Evolutionary conservation across 2,797 vertebrate genomes (phyloP).

Genomic region (Rhynchonycteris naso): DNA sequence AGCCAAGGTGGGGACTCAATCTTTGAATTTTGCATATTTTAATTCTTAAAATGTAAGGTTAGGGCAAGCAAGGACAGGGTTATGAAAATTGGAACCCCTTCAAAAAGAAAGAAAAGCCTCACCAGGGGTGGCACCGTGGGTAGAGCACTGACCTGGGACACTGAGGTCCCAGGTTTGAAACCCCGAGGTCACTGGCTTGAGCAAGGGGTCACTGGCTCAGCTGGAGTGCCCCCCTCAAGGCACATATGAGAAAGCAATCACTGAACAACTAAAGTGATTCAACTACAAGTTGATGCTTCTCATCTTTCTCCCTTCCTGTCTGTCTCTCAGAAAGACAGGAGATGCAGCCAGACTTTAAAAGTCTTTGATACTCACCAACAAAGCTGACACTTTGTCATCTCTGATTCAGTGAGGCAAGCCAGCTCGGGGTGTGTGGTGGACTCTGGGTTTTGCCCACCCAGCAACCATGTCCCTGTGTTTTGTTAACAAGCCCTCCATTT

Average conservation of each 20-base stretch:
- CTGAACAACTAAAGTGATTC: too few species aligned
- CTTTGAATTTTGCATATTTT: background rate
- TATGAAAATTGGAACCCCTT: background rate
- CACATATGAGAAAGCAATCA: too few species aligned
- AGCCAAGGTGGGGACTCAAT: background rate
- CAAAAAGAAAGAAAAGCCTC: background rate
- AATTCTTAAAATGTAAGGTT: background rate
- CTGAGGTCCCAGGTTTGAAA: too few species aligned
- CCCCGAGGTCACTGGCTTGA: too few species aligned
- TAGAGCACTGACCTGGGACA: too few species aligned
- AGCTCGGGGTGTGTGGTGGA: background rate
- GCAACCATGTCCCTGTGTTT: background rate
- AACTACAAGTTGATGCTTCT: too few species aligned
- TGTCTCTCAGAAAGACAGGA: background rate
- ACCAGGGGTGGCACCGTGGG: too few species aligned
- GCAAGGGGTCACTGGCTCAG: too few species aligned
- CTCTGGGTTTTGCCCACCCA: background rate
- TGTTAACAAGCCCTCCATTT: background rate
- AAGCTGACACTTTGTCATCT: background rate
- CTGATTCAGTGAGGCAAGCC: slow-evolving; percentile 15
- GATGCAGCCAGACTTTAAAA: background rate
- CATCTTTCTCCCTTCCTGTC: too few species aligned
- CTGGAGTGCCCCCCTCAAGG: too few species aligned
- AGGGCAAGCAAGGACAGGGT: background rate
- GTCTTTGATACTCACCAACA: background rate